Evolutionary conservation across 35 echinoderm and acorn worm genomes (phyloP).

Genomic region (Ophiothrix spiculata): DNA sequence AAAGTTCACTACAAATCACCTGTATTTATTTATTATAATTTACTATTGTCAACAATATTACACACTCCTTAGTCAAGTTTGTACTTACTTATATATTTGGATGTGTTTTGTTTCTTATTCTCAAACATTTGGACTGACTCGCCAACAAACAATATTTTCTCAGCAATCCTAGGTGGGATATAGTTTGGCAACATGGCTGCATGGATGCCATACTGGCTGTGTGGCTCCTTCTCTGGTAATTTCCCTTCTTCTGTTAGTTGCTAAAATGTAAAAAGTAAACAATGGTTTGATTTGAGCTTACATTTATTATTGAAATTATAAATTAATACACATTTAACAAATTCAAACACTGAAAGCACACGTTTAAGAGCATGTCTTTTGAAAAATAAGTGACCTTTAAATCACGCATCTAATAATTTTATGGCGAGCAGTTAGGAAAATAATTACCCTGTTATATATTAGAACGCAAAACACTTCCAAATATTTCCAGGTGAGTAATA

Average conservation of each 20-base stretch:
- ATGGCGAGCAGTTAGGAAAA: neutral
- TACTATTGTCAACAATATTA: no score
- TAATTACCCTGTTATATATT: no score
- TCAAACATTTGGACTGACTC: conserved; percentile 99
- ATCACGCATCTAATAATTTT: neutral
- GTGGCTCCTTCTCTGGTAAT: conserved; percentile 26
- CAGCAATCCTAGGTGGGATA: conserved; percentile 74
- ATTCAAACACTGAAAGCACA: neutral
- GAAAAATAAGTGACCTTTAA: neutral
- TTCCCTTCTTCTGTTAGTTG: conserved; percentile 60
- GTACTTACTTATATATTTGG: conserved; percentile 71
- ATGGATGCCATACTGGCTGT: conserved; percentile 69
- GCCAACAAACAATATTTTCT: conserved; percentile 94
- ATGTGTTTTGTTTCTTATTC: conserved; percentile 76
- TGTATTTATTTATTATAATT: no score
- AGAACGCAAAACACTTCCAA: no score
- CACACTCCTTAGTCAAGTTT: no score
- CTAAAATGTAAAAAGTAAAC: conserved; percentile 15
- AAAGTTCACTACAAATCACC: no score
- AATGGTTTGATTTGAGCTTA: neutral
- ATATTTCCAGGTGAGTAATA: no score
- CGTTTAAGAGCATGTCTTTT: neutral
- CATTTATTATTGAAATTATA: neutral
- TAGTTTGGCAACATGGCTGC: conserved; percentile 89
- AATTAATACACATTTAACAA: neutral